Conservation (phyloP, 2,888 invertebrate genomes). For the Trimorus sp. region DNA sequence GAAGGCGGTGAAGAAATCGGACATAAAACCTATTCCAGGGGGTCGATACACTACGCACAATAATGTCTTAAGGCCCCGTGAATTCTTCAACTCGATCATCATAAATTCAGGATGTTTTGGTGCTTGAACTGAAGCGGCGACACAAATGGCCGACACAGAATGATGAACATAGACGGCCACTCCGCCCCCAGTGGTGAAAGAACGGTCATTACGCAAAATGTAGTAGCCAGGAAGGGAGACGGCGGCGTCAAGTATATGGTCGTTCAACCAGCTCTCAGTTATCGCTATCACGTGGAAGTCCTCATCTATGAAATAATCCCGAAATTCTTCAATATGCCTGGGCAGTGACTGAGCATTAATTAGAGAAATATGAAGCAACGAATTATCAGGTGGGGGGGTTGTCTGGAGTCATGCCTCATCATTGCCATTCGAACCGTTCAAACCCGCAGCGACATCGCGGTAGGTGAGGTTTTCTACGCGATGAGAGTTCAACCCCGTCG, state of each 20-base stretch:
- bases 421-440: too few species aligned
- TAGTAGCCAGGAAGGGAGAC: conserved; percentile 3
- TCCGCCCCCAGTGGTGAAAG: neutral
- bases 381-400: too few species aligned
- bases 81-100: neutral
- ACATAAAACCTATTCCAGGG: neutral
- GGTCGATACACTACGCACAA: conserved; percentile 8
- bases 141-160: neutral
- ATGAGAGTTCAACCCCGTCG: too few species aligned
- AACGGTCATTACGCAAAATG: conserved; percentile 9
- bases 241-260: conserved; percentile 1
- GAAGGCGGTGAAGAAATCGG: neutral
- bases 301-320: neutral
- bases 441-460: too few species aligned
- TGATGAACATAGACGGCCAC: conserved; percentile 9
- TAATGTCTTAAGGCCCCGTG: neutral
- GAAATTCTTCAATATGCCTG: neutral
- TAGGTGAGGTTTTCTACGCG: too few species aligned
- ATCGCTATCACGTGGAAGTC: conserved; percentile 5
- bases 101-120: neutral
- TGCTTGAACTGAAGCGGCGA: neutral
- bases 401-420: too few species aligned
- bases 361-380: neutral
- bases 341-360: conserved; percentile 4
- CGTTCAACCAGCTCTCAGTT: conserved; percentile 15